Base-by-base conservation (phyloP, 2,888 invertebrate species). In the Zeuzera pyrina region DNA sequence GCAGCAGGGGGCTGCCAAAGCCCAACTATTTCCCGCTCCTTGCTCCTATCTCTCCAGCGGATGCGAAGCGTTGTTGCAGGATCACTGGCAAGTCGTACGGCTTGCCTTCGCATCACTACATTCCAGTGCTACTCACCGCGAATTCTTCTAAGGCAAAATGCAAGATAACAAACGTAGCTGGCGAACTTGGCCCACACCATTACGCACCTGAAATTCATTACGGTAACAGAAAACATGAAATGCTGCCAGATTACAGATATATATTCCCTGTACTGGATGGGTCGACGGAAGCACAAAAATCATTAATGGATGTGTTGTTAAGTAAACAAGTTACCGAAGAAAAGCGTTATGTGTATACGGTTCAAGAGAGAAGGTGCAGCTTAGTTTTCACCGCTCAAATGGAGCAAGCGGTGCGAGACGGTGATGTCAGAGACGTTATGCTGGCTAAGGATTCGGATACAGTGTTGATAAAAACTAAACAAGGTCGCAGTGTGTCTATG, bases 11-110 rank as follows among this genome's bases (percentile, higher is more conserved):
- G 53, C 86, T 93, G 55, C 93, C 92, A 31, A 89, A 92, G 60
- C 92, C 92, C 32, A 91, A 93, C 68, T 93, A 92, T 63, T 90
- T 93, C 57, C 93, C 93, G 12, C 81, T 93, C 31, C 81, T 93
- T 44, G 91, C 91, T 27, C 92, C 93, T 2, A 89, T 93, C 39
- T 91, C 92, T 29, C 92, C 93, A 8, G 91, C 91, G n/a, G 92
- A 93, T 58, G 93, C 93, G 1, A 88, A 90, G 54, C 85, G 92
- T 39, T 89, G 90, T 63, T 91, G 92, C 70, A 87, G 91, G 47
- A 91, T 93, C 49, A 92, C 92, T 29, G 91, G 91, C 35, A 91
- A 91, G 62, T 89, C 91, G 21, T 88, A 91, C 42, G 89, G 91
- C 15, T 78, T 90, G 33, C 89, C 89, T 27, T 86, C 89, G 23